A percentile compares a stretch with the other conserved stretches of the same genome.
Evolutionary conservation across 1,140 invertebrate genomes (phyloP).

Genomic region (Drosophila nigrodunni): DNA sequence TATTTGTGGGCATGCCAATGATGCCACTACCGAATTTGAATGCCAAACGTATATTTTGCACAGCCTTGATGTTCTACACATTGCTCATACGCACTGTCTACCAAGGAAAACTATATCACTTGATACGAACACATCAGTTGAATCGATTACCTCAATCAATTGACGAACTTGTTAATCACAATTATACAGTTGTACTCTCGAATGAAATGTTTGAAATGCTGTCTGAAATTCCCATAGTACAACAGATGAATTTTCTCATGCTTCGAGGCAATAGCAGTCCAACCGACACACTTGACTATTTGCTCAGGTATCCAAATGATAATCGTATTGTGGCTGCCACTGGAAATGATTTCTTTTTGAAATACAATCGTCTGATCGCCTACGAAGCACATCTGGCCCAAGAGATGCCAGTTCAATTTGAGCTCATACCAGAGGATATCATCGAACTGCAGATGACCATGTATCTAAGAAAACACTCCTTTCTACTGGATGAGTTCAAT

Average conservation of each 20-base stretch:
- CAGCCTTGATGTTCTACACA: slow-evolving; percentile 62
- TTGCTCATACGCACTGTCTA: slow-evolving; percentile 72
- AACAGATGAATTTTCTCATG: slow-evolving; percentile 54
- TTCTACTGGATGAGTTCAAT: slow-evolving; percentile 66
- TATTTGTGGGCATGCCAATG: slow-evolving; percentile 69
- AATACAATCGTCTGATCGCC: slow-evolving; percentile 47
- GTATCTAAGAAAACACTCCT: slow-evolving; percentile 70
- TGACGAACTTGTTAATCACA: slow-evolving; percentile 48
- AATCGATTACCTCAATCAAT: slow-evolving; percentile 58
- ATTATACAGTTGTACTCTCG: slow-evolving; percentile 60
- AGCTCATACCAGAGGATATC: slow-evolving; percentile 60
- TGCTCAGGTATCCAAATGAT: slow-evolving; percentile 19
- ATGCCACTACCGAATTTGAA: slow-evolving; percentile 20
- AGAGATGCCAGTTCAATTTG: slow-evolving; percentile 16
- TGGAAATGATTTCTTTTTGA: slow-evolving; percentile 46
- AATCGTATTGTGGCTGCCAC: slow-evolving; percentile 43
- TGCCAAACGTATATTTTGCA: slow-evolving; percentile 55
- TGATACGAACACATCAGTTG: slow-evolving; percentile 66
- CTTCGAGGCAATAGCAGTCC: slow-evolving; percentile 8
- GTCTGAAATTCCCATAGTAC: slow-evolving; percentile 48
- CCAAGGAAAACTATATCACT: slow-evolving; percentile 67
- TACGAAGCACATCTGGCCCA: not conserved
- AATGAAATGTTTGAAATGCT: slow-evolving; percentile 35
- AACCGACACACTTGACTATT: slow-evolving; percentile 37
- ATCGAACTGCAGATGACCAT: slow-evolving; percentile 66